phyloP scores from a whole-genome alignment of 1,140 invertebrate genomes.

The Bombyx mori region DNA sequence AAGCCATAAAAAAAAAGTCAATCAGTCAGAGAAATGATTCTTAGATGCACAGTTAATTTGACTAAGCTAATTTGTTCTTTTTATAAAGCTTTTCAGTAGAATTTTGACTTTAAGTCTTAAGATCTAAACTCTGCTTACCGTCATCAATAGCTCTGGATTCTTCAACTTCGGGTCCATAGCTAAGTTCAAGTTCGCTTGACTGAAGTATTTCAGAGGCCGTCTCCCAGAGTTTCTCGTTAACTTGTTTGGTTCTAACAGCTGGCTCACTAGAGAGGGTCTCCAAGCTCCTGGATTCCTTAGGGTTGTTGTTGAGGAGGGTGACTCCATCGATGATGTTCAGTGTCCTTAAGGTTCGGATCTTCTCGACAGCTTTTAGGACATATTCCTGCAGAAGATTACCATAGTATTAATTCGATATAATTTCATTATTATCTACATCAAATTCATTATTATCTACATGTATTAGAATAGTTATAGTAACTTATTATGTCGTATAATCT shows the following conservation, averaged over 20 bases:
- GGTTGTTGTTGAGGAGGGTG: conserved; percentile 46
- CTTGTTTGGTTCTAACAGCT: conserved; percentile 34
- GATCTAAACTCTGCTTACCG: conserved; percentile 20
- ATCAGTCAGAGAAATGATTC: too few species aligned
- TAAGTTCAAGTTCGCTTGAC: conserved; percentile 49
- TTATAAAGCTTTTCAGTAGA: too few species aligned
- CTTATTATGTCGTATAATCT: too few species aligned
- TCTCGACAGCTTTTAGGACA: conserved; percentile 40
- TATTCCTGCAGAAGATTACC: conserved; percentile 43
- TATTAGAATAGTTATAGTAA: too few species aligned
- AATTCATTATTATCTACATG: too few species aligned
- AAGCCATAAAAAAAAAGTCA: too few species aligned
- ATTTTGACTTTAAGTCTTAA: too few species aligned
- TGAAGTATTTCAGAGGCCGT: conserved; percentile 37
- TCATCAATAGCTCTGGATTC: conserved; percentile 44
- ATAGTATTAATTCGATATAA: background rate
- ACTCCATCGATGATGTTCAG: conserved; percentile 48
- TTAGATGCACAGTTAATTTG: too few species aligned
- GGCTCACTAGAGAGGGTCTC: conserved; percentile 42
- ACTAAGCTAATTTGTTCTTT: too few species aligned
- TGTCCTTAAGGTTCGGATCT: conserved; percentile 40
- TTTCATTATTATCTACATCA: too few species aligned
- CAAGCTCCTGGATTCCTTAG: conserved; percentile 40
- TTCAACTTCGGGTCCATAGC: conserved; percentile 28
- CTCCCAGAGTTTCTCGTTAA: conserved; percentile 47